phyloP scores from a whole-genome alignment of 2,888 invertebrate species.

The Chymomyza amoena region DNA sequence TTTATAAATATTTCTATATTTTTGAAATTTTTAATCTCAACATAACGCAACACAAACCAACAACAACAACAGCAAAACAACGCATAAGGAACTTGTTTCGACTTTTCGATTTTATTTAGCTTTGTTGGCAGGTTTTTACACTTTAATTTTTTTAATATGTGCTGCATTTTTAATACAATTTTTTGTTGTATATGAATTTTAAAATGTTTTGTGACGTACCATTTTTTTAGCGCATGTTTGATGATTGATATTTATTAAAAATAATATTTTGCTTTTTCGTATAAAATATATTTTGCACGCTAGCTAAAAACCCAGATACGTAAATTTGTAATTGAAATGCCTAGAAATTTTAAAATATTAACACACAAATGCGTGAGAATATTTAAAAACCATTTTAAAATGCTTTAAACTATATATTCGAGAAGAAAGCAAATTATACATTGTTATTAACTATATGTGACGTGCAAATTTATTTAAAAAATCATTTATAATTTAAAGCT shows the following conservation, averaged over 20 bases:
- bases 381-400: conserved; percentile 53
- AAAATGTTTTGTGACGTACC: background rate
- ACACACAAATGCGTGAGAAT: conserved; percentile 32
- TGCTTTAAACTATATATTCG: conserved; percentile 41
- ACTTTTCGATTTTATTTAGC: background rate
- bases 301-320: conserved; percentile 56
- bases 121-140: background rate
- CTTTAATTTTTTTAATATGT: conserved; percentile 2
- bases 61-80: background rate
- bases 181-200: background rate
- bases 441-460: conserved; percentile 58
- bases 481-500: conserved; percentile 27
- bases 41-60: background rate
- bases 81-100: background rate
- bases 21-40: background rate
- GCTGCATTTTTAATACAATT: background rate
- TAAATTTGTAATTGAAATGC: conserved; percentile 63
- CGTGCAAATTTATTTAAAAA: conserved; percentile 62
- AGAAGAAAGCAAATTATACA: conserved; percentile 37
- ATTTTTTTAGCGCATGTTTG: background rate
- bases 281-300: background rate
- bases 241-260: too few relatives aligned
- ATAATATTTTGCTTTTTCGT: background rate
- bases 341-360: conserved; percentile 47
- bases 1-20: background rate